Percentiles rank a stretch among this genome's conserved stretches.
These are phyloP conservation scores for Nezara viridula DNA, from an alignment of 2,888 invertebrate species.

Conservation along the genomic window DNA sequence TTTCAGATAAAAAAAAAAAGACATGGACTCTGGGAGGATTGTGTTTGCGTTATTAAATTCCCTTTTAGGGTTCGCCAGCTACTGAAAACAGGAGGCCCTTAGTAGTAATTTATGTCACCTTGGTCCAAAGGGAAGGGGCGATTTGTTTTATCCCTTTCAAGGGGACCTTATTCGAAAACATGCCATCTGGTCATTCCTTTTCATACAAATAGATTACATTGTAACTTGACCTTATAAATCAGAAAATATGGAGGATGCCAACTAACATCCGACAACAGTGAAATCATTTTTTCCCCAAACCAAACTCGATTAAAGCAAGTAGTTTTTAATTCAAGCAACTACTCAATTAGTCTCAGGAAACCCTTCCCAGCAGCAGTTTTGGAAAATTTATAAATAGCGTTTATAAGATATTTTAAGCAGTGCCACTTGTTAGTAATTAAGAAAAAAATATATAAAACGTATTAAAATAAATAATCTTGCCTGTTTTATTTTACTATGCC, in stretches of 20 bases:
- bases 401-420: too few species aligned
- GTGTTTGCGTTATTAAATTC: conserved; percentile 16
- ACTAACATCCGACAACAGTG: background rate
- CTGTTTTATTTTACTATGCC: too few species aligned
- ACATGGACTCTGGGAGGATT: background rate
- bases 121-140: background rate
- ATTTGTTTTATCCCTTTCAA: background rate
- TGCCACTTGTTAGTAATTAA: too few species aligned
- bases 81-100: conserved; percentile 3
- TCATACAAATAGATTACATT: background rate
- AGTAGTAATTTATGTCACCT: background rate
- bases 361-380: too few species aligned
- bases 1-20: background rate
- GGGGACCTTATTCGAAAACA: conserved; percentile 31
- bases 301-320: background rate
- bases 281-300: background rate
- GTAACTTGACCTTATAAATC: background rate
- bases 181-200: background rate
- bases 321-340: background rate
- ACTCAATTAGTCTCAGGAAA: background rate
- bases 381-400: too few species aligned
- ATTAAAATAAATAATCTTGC: too few species aligned
- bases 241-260: background rate
- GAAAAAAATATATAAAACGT: too few species aligned
- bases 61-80: conserved; percentile 11